Percentiles rank a stretch among this genome's conserved stretches.
These are phyloP conservation scores for Halictus ligatus DNA, from an alignment of 2,888 invertebrate species.

Conservation along the genomic window DNA sequence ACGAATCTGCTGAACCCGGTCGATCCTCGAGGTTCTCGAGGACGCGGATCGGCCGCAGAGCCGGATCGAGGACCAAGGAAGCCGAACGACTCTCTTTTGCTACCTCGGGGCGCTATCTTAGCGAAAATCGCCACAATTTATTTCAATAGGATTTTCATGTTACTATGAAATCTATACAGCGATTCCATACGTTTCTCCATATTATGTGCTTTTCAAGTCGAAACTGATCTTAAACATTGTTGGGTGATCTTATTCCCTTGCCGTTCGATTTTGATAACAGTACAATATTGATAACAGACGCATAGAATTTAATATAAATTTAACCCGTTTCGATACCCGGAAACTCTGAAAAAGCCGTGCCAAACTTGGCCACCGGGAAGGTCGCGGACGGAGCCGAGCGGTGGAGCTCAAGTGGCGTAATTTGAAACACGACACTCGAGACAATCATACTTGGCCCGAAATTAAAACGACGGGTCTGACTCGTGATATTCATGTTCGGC, in stretches of 20 bases:
- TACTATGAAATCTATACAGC: too few species aligned
- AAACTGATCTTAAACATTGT: background rate
- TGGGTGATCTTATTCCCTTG: background rate
- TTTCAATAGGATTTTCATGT: background rate
- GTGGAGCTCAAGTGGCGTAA: too few species aligned
- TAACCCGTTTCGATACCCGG: too few species aligned
- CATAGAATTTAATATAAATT: background rate
- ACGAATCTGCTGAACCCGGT: background rate
- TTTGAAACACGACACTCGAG: too few species aligned
- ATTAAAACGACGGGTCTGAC: too few species aligned
- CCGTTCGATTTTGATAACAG: background rate
- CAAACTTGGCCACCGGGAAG: too few species aligned
- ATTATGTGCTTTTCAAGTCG: too few species aligned
- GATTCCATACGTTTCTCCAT: too few species aligned
- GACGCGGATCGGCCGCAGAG: conserved; percentile 22
- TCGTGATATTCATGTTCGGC: too few species aligned
- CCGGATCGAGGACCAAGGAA: background rate
- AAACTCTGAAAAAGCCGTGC: too few species aligned
- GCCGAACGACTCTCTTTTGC: background rate
- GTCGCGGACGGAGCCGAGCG: too few species aligned
- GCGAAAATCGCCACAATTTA: background rate
- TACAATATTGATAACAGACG: background rate
- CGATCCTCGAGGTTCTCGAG: conserved; percentile 43
- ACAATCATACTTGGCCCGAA: too few species aligned
- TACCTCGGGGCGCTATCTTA: background rate